These are phyloP conservation scores for Camponotus fellah DNA, from an alignment of 2,888 invertebrate genomes.

Conservation along the genomic window DNA sequence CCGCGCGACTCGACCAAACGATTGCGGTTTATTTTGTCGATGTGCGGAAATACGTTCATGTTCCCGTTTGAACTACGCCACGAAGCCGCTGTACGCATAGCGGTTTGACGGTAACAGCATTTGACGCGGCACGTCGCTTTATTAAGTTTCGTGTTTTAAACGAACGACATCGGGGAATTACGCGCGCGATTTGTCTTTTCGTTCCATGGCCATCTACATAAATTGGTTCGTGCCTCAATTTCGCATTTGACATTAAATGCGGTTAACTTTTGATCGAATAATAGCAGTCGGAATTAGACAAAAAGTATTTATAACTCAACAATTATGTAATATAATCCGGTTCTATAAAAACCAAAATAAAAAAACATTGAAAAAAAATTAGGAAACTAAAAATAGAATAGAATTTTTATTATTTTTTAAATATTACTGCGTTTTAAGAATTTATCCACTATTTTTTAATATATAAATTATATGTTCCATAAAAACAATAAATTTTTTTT, in stretches of 20 bases:
- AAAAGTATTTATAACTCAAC: background rate
- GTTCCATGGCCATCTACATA: constrained; percentile 26
- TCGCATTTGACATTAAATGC: constrained; percentile 1
- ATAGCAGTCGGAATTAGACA: background rate
- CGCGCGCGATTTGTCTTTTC: constrained; percentile 49
- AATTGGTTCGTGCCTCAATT: constrained; percentile 32
- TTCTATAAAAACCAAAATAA: background rate
- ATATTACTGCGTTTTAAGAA: background rate
- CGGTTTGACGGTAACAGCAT: constrained; percentile 42
- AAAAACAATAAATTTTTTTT: background rate
- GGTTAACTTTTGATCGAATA: background rate
- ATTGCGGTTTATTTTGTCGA: constrained; percentile 42
- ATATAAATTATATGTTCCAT: background rate
- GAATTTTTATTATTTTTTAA: background rate
- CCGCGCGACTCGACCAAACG: constrained; percentile 11
- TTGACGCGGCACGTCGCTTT: constrained; percentile 46
- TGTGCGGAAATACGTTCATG: background rate
- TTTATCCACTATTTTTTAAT: background rate
- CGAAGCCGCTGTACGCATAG: background rate
- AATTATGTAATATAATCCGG: background rate
- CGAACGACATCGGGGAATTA: constrained; percentile 42
- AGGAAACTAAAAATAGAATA: background rate
- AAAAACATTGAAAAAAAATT: background rate
- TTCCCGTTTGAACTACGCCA: constrained; percentile 18
- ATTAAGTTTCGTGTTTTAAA: constrained; percentile 50